phyloP scores from a whole-genome alignment of 2,797 vertebrate species.

The Paramormyrops hopkinsi region DNA sequence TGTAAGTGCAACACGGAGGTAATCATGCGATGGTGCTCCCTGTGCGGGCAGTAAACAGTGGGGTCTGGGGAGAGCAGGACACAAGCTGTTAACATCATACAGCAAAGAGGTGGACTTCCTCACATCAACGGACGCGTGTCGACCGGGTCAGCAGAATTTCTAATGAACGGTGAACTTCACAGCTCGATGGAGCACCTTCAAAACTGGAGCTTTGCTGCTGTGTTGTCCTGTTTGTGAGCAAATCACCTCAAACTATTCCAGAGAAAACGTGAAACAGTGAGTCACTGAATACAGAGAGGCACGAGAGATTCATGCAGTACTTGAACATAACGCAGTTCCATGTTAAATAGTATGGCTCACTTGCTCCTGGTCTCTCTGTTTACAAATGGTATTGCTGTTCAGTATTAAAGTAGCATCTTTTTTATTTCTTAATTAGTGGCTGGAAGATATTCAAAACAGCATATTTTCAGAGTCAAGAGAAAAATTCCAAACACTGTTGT shows the following conservation, averaged over 20 bases:
- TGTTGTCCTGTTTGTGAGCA: neutral
- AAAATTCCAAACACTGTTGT: neutral
- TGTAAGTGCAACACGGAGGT: neutral
- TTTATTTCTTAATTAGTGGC: neutral
- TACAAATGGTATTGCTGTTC: neutral
- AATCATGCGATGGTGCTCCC: neutral
- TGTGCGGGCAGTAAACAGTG: neutral
- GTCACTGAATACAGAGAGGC: neutral
- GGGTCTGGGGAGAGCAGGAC: neutral
- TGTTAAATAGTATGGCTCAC: neutral
- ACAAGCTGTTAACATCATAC: neutral
- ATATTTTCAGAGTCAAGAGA: neutral
- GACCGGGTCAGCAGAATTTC: neutral
- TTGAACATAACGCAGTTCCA: neutral
- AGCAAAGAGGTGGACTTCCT: neutral
- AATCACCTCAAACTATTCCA: neutral
- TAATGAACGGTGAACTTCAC: neutral
- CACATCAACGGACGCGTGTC: neutral
- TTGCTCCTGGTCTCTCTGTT: neutral
- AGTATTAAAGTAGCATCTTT: neutral
- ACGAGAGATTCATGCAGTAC: neutral
- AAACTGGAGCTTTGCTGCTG: neutral
- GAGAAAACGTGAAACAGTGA: neutral
- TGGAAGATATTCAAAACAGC: neutral
- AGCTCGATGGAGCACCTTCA: neutral